phyloP scores from a whole-genome alignment of 2,113 vertebrate genomes.

The Pristiophorus japonicus region DNA sequence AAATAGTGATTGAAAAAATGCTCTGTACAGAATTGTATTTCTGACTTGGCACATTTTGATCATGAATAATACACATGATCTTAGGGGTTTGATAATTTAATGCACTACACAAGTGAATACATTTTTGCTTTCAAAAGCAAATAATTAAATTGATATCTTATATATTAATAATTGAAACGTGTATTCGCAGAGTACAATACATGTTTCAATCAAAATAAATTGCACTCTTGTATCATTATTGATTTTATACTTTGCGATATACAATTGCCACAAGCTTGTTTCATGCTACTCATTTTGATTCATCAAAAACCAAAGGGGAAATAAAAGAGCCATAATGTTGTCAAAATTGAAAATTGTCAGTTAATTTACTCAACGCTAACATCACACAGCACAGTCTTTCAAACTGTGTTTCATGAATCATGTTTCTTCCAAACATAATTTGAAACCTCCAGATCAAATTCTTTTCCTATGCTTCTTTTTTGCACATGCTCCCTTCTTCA shows the following conservation, averaged over 20 bases:
- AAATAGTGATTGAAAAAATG: neutral
- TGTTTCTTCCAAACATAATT: neutral
- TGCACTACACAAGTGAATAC: neutral
- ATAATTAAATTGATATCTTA: neutral
- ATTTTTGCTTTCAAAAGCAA: neutral
- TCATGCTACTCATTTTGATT: neutral
- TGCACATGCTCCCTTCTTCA: neutral
- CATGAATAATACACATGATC: neutral
- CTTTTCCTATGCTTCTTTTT: neutral
- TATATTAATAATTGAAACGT: neutral
- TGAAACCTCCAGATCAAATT: neutral
- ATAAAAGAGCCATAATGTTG: neutral
- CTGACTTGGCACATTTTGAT: neutral
- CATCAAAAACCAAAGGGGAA: neutral
- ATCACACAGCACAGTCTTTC: neutral
- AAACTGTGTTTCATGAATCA: neutral
- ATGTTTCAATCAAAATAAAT: conserved; percentile 10
- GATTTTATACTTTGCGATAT: neutral
- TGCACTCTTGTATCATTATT: neutral
- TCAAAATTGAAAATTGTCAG: neutral
- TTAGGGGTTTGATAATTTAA: neutral
- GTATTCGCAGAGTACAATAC: neutral
- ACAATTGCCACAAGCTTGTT: neutral
- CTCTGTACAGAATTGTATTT: neutral
- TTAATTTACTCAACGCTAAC: neutral